phyloP scores from a whole-genome alignment of 1,140 invertebrate genomes.

The Cydia amplana region DNA sequence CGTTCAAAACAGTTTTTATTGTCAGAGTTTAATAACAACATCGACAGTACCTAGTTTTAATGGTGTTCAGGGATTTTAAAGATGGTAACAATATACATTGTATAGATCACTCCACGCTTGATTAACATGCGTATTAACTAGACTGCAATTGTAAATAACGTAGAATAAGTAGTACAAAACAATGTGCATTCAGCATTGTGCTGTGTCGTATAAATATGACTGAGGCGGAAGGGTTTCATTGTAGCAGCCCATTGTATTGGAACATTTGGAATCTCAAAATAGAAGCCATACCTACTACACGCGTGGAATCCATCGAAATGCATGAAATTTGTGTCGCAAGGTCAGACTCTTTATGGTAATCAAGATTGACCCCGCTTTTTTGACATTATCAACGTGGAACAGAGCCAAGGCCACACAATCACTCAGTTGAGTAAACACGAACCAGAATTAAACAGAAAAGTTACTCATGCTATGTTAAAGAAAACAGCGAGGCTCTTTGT shows the following conservation, averaged over 20 bases:
- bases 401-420: conserved; percentile 29
- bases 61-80: neutral
- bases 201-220: conserved; percentile 23
- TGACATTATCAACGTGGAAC: conserved; percentile 29
- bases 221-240: conserved; percentile 26
- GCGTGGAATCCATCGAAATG: conserved; percentile 27
- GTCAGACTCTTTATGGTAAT: conserved; percentile 7
- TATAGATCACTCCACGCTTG: conserved; percentile 8
- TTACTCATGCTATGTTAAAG: conserved; percentile 2
- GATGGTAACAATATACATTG: conserved; percentile 1
- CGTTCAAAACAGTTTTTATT: neutral
- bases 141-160: neutral
- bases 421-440: conserved; percentile 26
- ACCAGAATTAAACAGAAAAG: conserved; percentile 19
- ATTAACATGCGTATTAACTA: conserved; percentile 5
- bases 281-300: conserved; percentile 24
- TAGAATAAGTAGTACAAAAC: conserved; percentile 7
- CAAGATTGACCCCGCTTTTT: conserved; percentile 30
- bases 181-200: conserved; percentile 24
- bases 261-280: conserved; percentile 23
- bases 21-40: neutral
- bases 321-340: conserved; percentile 26
- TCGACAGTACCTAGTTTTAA: neutral
- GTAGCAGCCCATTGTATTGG: conserved; percentile 24
- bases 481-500: neutral